phyloP scores from a whole-genome alignment of 2,113 vertebrate genomes.

The Aspidoscelis tigris region DNA sequence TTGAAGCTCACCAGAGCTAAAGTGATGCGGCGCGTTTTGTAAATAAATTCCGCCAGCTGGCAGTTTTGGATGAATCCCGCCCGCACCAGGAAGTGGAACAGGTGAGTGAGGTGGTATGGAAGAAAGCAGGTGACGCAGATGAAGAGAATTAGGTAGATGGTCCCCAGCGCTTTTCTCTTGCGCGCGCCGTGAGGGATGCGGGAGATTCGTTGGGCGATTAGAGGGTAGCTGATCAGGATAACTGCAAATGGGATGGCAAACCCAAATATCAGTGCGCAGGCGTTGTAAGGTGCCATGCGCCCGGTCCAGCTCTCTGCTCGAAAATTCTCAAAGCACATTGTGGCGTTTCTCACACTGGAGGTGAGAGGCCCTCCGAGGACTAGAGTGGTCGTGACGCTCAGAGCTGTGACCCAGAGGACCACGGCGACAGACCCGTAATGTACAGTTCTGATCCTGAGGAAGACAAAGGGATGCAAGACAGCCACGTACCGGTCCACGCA shows the following conservation, averaged over 20 bases:
- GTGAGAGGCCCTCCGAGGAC: conserved; percentile 55
- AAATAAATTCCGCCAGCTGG: background rate
- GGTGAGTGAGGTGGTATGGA: conserved; percentile 73
- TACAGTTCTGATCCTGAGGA: conserved; percentile 63
- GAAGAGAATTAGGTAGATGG: conserved; percentile 77
- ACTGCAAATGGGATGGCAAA: conserved; percentile 74
- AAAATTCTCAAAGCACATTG: conserved; percentile 80
- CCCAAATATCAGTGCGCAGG: conserved; percentile 73
- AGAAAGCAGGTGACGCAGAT: conserved; percentile 85
- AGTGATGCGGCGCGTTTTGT: conserved; percentile 72
- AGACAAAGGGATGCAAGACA: conserved; percentile 76
- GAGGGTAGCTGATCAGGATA: conserved; percentile 77
- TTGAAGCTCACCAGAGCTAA: conserved; percentile 77
- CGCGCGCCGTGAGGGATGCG: conserved; percentile 46
- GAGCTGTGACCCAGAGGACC: conserved; percentile 66
- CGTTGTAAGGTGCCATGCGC: conserved; percentile 59
- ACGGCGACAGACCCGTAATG: conserved; percentile 31
- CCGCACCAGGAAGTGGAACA: conserved; percentile 75
- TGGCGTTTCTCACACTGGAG: accelerated
- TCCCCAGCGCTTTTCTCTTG: conserved; percentile 73
- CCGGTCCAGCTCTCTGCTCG: conserved; percentile 57
- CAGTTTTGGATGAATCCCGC: conserved; percentile 48
- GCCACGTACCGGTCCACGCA: conserved; percentile 82
- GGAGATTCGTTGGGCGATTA: conserved; percentile 70
- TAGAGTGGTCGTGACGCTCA: conserved; percentile 34